Conservation (phyloP, 2,888 invertebrate species). For the Himalopsyche anomala region DNA sequence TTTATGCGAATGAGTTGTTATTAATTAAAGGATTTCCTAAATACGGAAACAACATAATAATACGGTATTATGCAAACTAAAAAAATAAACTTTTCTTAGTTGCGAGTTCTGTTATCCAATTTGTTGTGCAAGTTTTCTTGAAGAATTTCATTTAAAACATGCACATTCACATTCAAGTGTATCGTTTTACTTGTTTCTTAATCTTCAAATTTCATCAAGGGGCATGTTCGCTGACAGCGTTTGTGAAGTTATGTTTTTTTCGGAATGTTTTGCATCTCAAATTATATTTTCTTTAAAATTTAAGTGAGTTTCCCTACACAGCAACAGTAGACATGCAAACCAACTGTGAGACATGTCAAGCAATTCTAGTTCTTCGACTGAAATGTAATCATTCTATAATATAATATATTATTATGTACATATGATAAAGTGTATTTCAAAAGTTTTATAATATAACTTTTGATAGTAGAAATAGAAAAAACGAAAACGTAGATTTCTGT, state of each 20-base stretch:
- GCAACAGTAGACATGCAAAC: constrained; percentile 25
- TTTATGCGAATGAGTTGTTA: too few relatives aligned
- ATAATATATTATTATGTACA: neutral
- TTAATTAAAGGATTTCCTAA: too few relatives aligned
- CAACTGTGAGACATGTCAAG: constrained; percentile 1
- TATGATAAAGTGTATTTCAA: neutral
- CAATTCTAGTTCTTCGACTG: neutral
- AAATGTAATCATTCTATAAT: neutral
- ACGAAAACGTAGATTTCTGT: too few relatives aligned
- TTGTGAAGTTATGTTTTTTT: constrained; percentile 46
- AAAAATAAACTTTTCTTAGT: too few relatives aligned
- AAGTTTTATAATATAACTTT: too few relatives aligned
- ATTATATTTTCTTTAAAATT: constrained; percentile 54
- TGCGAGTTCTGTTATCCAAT: neutral
- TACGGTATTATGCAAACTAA: too few relatives aligned
- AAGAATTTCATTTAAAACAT: constrained; percentile 16
- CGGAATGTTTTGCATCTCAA: constrained; percentile 55
- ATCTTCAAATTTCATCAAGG: constrained; percentile 61
- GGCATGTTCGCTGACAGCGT: constrained; percentile 50
- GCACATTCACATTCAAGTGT: constrained; percentile 39
- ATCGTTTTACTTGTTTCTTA: constrained; percentile 53
- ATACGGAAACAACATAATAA: too few relatives aligned
- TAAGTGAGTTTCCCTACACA: neutral
- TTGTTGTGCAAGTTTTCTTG: constrained; percentile 1
- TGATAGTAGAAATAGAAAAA: too few relatives aligned